Evolutionary conservation across 2,797 vertebrate genomes (phyloP).

Genomic region (Oreochromis grahami): DNA sequence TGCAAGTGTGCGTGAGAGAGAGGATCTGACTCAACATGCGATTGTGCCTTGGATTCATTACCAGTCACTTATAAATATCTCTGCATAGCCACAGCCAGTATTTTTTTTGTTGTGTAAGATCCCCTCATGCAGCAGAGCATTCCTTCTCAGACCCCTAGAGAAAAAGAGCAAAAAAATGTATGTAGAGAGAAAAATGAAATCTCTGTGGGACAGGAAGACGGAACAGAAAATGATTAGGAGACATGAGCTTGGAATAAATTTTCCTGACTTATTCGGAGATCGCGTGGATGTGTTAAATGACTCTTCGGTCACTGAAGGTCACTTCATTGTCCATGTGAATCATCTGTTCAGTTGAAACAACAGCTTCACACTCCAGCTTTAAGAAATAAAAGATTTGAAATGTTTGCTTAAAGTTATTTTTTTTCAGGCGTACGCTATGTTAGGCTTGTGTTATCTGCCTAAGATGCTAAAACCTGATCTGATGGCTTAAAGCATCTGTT

Average conservation of each 20-base stretch:
- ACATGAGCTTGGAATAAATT: slow-evolving; percentile 3
- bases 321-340: slow-evolving; percentile 44
- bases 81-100: slow-evolving; percentile 49
- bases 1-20: slow-evolving; percentile 42
- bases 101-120: slow-evolving; percentile 63
- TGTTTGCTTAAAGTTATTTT: slow-evolving; percentile 28
- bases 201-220: background rate
- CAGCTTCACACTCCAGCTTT: background rate
- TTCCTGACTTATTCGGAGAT: slow-evolving; percentile 5
- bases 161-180: background rate
- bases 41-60: slow-evolving; percentile 74
- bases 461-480: slow-evolving; percentile 6
- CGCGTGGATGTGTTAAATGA: background rate
- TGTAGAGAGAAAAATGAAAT: background rate
- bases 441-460: background rate
- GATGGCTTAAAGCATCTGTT: slow-evolving; percentile 5
- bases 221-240: background rate
- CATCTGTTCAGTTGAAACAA: background rate
- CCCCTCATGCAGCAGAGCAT: slow-evolving; percentile 53
- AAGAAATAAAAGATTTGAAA: slow-evolving; percentile 11
- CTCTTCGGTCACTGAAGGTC: background rate
- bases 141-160: slow-evolving; percentile 54
- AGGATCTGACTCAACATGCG: slow-evolving; percentile 53
- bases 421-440: slow-evolving; percentile 6
- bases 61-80: slow-evolving; percentile 71